These are phyloP conservation scores for Egretta garzetta DNA, from an alignment of 2,113 vertebrate genomes.

Conservation along the genomic window DNA sequence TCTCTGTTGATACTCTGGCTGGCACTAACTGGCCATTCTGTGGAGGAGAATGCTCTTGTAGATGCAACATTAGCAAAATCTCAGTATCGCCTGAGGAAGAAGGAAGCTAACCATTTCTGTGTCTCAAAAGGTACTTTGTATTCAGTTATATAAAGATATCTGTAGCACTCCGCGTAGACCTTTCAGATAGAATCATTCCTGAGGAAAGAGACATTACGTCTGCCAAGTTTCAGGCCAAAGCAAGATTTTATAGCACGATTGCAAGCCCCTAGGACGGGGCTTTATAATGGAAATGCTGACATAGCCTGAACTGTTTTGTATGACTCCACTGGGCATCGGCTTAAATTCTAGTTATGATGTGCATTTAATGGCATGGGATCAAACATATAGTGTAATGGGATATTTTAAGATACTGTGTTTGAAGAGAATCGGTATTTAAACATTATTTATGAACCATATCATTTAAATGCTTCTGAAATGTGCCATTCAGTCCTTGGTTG, in stretches of 20 bases:
- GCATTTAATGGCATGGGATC: constrained; percentile 19
- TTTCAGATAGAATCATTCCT: background rate
- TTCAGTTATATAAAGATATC: background rate
- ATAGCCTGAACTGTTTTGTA: background rate
- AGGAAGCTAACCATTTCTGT: background rate
- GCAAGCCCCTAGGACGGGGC: background rate
- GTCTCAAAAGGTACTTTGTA: background rate
- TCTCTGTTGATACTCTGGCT: background rate
- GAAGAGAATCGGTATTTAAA: background rate
- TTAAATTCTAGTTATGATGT: constrained; percentile 10
- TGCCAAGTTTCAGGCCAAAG: constrained; percentile 32
- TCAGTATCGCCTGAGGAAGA: background rate
- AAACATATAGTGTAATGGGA: background rate
- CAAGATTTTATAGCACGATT: background rate
- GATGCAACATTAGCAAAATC: background rate
- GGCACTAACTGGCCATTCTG: background rate
- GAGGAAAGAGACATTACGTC: background rate
- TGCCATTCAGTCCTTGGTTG: background rate
- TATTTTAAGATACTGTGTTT: constrained; percentile 41
- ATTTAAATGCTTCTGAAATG: constrained; percentile 35
- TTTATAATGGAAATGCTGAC: constrained; percentile 32
- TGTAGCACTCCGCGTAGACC: background rate
- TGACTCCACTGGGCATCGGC: background rate
- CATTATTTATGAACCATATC: constrained; percentile 9
- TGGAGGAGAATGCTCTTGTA: background rate